A percentile compares a stretch with the other conserved stretches of the same genome.
Evolutionary conservation across 2,797 vertebrate species (phyloP).

Genomic region (Thripadectes ignobilis): DNA sequence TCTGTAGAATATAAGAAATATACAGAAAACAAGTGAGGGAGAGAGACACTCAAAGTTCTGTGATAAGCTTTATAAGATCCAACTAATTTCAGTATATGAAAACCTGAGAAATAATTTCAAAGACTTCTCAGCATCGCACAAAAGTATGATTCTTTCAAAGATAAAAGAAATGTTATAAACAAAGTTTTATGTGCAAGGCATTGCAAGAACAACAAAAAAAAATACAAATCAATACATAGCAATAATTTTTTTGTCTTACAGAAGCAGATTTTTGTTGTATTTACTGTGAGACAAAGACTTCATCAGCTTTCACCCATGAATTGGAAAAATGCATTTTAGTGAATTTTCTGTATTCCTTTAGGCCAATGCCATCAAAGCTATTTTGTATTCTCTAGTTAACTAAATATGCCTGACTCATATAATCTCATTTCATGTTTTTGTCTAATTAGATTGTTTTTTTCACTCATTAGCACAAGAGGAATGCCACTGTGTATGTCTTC

Average conservation of each 20-base stretch:
- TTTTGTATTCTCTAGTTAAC: not conserved
- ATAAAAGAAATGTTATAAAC: not conserved
- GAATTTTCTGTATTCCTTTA: not conserved
- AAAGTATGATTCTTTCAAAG: not conserved
- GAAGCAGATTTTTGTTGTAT: not conserved
- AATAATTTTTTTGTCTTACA: not conserved
- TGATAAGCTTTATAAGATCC: not conserved
- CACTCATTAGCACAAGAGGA: not conserved
- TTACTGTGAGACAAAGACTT: not conserved
- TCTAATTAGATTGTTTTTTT: not conserved
- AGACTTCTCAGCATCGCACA: not conserved
- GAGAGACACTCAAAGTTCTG: not conserved
- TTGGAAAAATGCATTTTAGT: conserved; percentile 29
- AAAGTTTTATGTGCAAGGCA: not conserved
- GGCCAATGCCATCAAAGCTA: not conserved
- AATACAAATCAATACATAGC: not conserved
- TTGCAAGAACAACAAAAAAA: not conserved
- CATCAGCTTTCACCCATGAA: conserved; percentile 6
- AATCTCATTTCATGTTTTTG: not conserved
- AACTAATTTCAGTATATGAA: not conserved
- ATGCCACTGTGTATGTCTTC: not conserved
- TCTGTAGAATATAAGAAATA: not conserved
- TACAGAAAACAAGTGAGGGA: not conserved
- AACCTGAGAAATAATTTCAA: not conserved
- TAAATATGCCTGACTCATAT: not conserved